These are phyloP conservation scores for Dendrolimus punctatus DNA, from an alignment of 1,140 invertebrate species.

Conservation along the genomic window DNA sequence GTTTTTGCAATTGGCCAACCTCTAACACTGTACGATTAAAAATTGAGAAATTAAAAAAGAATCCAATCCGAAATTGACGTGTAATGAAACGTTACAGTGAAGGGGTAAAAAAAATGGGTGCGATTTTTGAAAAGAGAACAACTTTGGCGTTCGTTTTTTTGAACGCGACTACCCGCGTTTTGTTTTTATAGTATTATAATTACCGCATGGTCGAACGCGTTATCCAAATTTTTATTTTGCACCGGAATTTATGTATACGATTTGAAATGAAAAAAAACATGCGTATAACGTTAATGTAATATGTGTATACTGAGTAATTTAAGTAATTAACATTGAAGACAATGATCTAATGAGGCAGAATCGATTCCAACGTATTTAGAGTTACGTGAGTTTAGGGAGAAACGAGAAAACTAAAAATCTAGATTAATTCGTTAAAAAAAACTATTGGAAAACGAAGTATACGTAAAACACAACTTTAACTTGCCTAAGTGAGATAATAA, in stretches of 20 bases:
- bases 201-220: conserved; percentile 42
- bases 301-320: conserved; percentile 65
- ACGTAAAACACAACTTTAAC: conserved; percentile 68
- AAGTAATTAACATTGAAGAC: background rate
- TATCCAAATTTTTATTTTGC: conserved; percentile 45
- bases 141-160: background rate
- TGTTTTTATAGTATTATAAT: conserved; percentile 8
- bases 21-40: conserved; percentile 57
- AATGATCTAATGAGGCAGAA: too few relatives aligned
- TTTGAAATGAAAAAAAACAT: conserved; percentile 50
- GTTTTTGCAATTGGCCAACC: conserved; percentile 74
- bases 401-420: too few relatives aligned
- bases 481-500: conserved; percentile 70
- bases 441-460: conserved; percentile 69
- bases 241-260: conserved; percentile 69
- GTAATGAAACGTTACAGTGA: conserved; percentile 52
- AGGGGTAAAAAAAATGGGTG: conserved; percentile 60
- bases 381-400: conserved; percentile 49
- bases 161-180: background rate
- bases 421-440: conserved; percentile 14
- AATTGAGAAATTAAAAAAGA: too few relatives aligned
- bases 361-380: conserved; percentile 19
- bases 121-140: conserved; percentile 14
- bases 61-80: too few relatives aligned
- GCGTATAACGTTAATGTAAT: conserved; percentile 70